phyloP scores from a whole-genome alignment of 2,113 vertebrate genomes.

The Ellobius talpinus region DNA sequence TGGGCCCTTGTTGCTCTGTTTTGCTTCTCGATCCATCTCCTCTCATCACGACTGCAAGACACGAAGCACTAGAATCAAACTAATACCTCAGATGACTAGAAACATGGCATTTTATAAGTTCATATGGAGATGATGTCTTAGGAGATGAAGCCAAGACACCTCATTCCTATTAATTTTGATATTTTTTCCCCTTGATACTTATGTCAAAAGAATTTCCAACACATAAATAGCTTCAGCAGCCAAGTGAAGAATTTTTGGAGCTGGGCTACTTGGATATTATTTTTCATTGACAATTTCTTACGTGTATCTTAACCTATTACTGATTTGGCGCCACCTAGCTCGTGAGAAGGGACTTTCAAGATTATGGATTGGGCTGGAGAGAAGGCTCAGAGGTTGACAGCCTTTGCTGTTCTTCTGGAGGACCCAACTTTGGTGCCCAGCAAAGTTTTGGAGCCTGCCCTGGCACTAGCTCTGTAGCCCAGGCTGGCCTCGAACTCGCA shows the following conservation, averaged over 20 bases:
- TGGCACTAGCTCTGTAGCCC: no score
- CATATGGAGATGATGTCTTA: background rate
- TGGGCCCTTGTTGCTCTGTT: slow-evolving; percentile 95
- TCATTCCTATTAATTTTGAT: slow-evolving; percentile 6
- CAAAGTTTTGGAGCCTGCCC: no score
- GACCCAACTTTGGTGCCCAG: background rate
- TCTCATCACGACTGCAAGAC: slow-evolving; percentile 94
- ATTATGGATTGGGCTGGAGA: background rate
- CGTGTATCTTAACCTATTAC: background rate
- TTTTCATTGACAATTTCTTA: background rate
- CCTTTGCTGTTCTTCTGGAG: background rate
- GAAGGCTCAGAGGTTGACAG: background rate
- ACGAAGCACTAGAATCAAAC: slow-evolving; percentile 43
- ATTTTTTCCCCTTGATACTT: background rate
- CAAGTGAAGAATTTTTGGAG: slow-evolving; percentile 47
- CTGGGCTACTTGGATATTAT: background rate
- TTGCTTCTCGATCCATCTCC: slow-evolving; percentile 99
- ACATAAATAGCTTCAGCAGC: slow-evolving; percentile 9
- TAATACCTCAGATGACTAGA: background rate
- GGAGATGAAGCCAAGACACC: background rate
- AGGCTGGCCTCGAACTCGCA: no score
- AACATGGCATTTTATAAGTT: slow-evolving; percentile 18
- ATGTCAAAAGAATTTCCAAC: background rate
- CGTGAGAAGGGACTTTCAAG: slow-evolving; percentile 45
- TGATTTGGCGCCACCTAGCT: background rate